Evolutionary conservation across 1,140 invertebrate genomes (phyloP).

Genomic region (Lerema accius): DNA sequence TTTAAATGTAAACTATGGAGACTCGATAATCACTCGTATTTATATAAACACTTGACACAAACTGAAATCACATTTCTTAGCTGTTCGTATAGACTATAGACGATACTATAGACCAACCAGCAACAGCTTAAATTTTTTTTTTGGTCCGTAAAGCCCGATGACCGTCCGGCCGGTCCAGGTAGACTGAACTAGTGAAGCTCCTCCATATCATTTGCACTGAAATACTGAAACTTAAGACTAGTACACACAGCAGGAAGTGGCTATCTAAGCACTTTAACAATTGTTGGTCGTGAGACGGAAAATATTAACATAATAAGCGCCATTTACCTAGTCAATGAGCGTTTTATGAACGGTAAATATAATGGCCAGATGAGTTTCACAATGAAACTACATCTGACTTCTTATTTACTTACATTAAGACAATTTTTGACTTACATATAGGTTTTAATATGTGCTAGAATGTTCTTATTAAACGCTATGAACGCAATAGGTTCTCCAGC

Average conservation of each 20-base stretch:
- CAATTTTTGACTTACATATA: no score
- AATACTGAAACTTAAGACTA: slow-evolving; percentile 63
- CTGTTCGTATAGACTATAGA: background rate
- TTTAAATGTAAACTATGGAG: background rate
- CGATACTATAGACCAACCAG: no score
- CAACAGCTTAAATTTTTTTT: no score
- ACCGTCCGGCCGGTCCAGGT: slow-evolving; percentile 48
- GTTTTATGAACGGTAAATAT: slow-evolving; percentile 10
- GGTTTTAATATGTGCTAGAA: no score
- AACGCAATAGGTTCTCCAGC: no score
- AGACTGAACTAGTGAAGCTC: slow-evolving; percentile 46
- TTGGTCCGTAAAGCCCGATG: slow-evolving; percentile 23
- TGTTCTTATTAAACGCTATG: no score
- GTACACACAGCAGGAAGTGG: slow-evolving; percentile 43
- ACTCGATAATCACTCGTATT: background rate
- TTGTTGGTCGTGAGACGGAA: slow-evolving; percentile 28
- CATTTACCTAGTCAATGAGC: slow-evolving; percentile 17
- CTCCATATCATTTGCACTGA: slow-evolving; percentile 49
- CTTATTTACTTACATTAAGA: no score
- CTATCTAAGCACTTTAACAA: slow-evolving; percentile 27
- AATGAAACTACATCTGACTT: background rate
- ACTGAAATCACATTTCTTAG: slow-evolving; percentile 7
- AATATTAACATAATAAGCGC: slow-evolving; percentile 28
- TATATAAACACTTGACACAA: slow-evolving; percentile 8
- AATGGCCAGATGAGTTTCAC: slow-evolving; percentile 11